A percentile compares a stretch with the other conserved stretches of the same genome.
Conservation (phyloP, 35 echinoderm and acorn worm genomes). For the Stichopus chloronotus region DNA sequence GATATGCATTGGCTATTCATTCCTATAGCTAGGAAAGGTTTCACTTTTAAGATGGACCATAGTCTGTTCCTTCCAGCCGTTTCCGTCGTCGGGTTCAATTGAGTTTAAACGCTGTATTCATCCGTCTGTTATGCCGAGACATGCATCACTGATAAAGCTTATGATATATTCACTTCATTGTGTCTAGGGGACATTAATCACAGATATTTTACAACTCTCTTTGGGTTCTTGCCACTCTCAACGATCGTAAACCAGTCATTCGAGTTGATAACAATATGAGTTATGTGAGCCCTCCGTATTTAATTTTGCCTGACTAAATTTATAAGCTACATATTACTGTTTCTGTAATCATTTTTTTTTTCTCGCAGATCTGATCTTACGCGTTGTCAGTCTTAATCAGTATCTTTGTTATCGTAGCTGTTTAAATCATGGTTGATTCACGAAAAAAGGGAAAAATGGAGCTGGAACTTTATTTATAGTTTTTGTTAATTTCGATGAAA, state of each 20-base stretch:
- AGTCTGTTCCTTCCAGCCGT: background rate
- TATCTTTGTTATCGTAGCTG: background rate
- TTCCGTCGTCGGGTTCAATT: background rate
- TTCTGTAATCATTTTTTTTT: constrained; percentile 21
- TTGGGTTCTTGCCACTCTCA: constrained; percentile 46
- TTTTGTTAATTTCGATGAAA: background rate
- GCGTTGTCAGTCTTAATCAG: background rate
- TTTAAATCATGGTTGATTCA: background rate
- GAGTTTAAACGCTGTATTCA: constrained; percentile 16
- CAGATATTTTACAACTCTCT: constrained; percentile 51
- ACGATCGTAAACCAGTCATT: constrained; percentile 33
- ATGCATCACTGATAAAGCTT: constrained; percentile 13
- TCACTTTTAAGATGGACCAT: background rate
- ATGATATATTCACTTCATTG: constrained; percentile 28
- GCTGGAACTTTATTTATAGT: background rate
- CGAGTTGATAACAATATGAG: constrained; percentile 11
- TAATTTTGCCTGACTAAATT: constrained; percentile 46
- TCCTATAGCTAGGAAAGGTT: too few species aligned
- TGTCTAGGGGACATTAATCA: constrained; percentile 46
- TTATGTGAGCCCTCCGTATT: constrained; percentile 48
- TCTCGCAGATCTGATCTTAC: background rate
- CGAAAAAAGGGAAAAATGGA: too few species aligned
- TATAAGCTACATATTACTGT: constrained; percentile 15
- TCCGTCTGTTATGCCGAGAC: background rate
- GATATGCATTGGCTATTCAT: too few species aligned